Evolutionary conservation across 53 echinoderm and acorn worm species (phyloP), one percentile per base, ranked within the genome.

Genomic region (Antedon mediterranea): DNA sequence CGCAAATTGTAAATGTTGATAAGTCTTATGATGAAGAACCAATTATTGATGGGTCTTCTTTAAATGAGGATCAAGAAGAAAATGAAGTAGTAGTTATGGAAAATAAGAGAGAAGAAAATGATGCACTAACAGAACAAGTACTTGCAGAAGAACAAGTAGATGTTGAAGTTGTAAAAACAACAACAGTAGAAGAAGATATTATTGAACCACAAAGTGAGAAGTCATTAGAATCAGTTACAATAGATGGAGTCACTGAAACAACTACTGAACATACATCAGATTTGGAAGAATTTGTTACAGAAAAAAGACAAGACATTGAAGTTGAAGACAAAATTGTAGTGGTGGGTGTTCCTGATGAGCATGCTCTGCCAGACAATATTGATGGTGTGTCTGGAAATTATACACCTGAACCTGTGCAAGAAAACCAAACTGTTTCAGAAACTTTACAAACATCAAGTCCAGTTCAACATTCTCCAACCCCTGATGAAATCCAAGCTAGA

Each of bases 351-450:
- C 75, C 86, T 32, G 71, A 82, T 30, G 78, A 82, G 31, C 78
- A 82, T 75, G 75, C 79, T 30, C 74, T 74, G 26, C 78, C 82
- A 82, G 86, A 86, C 23, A 82, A 78, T 43, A 75, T 78, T 43
- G 57, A 57, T 57, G 57, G 57, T 57, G 57, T 57, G 57, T 57
- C 57, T 57, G 2, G 2, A 15, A 57, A 57, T 18, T 18, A 57
- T 57, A 18, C 2, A 57, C 57, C 72, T 18, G 76, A 75, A 73
- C 20, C 71, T 43, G 84, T 43, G 31, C 80, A 85, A 18, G 89
- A 72, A 41, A 74, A 87, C n/a, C 71, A 83, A 42, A 81, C 82
- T 31, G 57, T 28, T 81, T 32, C 28, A 23, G 34, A 28, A 20
- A 28, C 8, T 7, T 5, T 5, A 83, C 79, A 75, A 71, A 28